These are phyloP conservation scores for Proteles cristata DNA, from an alignment of 2,113 vertebrate genomes.

Conservation along the genomic window DNA sequence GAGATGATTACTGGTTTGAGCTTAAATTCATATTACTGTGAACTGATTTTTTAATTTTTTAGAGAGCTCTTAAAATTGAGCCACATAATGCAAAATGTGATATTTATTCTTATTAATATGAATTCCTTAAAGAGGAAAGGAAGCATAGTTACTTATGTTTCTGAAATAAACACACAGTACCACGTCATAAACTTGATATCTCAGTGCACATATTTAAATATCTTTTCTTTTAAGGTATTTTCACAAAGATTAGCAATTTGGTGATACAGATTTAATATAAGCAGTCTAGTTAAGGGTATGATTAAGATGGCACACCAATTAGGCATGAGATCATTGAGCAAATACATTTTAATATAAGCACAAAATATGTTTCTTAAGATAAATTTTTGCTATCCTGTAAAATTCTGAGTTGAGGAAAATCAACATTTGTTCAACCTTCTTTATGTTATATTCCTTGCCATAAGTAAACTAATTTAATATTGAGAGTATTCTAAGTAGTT, in stretches of 20 bases:
- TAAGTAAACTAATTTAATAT: slow-evolving; percentile 26
- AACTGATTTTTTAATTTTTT: slow-evolving; percentile 65
- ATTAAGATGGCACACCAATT: background rate
- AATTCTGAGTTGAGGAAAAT: background rate
- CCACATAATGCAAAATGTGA: slow-evolving; percentile 14
- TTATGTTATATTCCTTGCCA: background rate
- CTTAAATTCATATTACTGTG: slow-evolving; percentile 57
- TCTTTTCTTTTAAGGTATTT: slow-evolving; percentile 14
- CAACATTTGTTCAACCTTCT: background rate
- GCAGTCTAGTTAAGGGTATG: background rate
- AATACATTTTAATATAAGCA: background rate
- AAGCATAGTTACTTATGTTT: slow-evolving; percentile 45
- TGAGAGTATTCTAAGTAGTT: background rate
- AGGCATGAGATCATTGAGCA: background rate
- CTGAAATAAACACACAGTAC: background rate
- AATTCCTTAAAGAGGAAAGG: slow-evolving; percentile 61
- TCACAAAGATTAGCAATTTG: background rate
- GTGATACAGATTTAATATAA: background rate
- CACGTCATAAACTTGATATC: slow-evolving; percentile 33
- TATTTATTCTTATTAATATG: slow-evolving; percentile 24
- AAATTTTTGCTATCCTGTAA: background rate
- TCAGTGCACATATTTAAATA: slow-evolving; percentile 5
- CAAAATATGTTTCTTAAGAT: background rate
- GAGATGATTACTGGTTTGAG: slow-evolving; percentile 56
- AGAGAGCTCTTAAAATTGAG: slow-evolving; percentile 60